phyloP scores from a whole-genome alignment of 2,888 invertebrate genomes.

The Clistopyga incitator region DNA sequence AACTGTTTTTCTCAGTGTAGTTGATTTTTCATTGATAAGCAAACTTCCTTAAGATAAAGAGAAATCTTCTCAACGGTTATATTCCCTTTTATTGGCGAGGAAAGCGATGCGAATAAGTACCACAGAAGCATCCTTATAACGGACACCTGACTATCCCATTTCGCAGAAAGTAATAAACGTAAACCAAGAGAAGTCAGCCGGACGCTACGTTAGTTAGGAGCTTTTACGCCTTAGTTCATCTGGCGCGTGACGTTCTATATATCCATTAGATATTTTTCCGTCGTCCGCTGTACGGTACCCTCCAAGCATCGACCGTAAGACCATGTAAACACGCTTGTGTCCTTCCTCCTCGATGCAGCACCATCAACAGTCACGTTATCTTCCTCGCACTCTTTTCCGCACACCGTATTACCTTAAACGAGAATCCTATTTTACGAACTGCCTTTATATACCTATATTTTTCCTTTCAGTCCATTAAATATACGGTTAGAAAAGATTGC shows the following conservation, averaged over 20 bases:
- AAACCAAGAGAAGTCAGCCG: not conserved
- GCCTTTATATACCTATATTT: not conserved
- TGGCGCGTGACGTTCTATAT: not conserved
- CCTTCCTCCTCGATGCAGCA: not conserved
- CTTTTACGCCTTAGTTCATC: not conserved
- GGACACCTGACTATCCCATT: not conserved
- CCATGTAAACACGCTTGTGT: not conserved
- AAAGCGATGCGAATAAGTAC: not conserved
- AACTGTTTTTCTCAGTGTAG: too few relatives aligned
- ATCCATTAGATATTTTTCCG: constrained; percentile 8
- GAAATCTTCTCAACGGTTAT: not conserved
- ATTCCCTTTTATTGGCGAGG: not conserved
- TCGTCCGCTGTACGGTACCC: not conserved
- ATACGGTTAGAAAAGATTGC: too few relatives aligned
- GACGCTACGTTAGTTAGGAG: constrained; percentile 1
- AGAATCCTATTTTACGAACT: not conserved
- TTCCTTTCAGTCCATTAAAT: not conserved
- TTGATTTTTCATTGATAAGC: not conserved
- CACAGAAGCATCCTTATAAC: not conserved
- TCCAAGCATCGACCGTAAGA: not conserved
- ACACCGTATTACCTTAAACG: not conserved
- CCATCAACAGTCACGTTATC: not conserved
- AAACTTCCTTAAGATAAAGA: not conserved
- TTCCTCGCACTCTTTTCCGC: not conserved
- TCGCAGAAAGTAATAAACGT: constrained; percentile 9